Evolutionary conservation across 2,113 vertebrate genomes (phyloP).

Genomic region (Scomber scombrus): DNA sequence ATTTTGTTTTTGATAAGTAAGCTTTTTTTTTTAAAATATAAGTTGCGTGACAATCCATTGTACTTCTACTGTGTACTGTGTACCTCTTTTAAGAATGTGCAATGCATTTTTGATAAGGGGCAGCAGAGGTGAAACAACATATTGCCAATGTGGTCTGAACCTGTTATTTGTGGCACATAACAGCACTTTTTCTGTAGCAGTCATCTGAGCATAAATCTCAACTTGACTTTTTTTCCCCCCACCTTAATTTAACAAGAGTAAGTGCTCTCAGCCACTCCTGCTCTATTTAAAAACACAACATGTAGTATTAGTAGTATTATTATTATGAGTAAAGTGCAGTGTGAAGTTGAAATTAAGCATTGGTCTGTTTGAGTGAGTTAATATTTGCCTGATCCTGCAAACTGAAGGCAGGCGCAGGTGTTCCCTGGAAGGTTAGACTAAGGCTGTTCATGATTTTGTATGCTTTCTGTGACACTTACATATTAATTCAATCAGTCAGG

Average conservation of each 20-base stretch:
- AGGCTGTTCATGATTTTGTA: background rate
- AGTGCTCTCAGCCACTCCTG: background rate
- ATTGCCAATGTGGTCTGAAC: background rate
- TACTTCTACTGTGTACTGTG: background rate
- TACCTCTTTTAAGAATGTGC: background rate
- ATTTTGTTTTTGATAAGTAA: too few species aligned
- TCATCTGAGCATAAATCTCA: background rate
- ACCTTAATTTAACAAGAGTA: too few species aligned
- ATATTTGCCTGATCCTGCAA: background rate
- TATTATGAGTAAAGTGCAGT: background rate
- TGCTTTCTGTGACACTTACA: background rate
- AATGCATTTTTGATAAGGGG: slow-evolving; percentile 29
- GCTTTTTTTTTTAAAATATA: too few species aligned
- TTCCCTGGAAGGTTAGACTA: background rate
- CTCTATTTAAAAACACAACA: background rate
- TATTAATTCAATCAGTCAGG: slow-evolving; percentile 19
- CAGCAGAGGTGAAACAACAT: slow-evolving; percentile 28
- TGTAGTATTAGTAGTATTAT: too few species aligned
- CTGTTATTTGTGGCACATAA: background rate
- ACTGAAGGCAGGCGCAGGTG: slow-evolving; percentile 25
- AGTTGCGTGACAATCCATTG: background rate
- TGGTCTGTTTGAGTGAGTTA: background rate
- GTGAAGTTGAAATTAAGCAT: background rate
- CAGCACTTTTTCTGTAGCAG: background rate
- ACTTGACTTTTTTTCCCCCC: background rate